Percentiles rank a stretch among this genome's conserved stretches.
Conservation (phyloP, 1,140 invertebrate genomes). For the Apis laboriosa region DNA sequence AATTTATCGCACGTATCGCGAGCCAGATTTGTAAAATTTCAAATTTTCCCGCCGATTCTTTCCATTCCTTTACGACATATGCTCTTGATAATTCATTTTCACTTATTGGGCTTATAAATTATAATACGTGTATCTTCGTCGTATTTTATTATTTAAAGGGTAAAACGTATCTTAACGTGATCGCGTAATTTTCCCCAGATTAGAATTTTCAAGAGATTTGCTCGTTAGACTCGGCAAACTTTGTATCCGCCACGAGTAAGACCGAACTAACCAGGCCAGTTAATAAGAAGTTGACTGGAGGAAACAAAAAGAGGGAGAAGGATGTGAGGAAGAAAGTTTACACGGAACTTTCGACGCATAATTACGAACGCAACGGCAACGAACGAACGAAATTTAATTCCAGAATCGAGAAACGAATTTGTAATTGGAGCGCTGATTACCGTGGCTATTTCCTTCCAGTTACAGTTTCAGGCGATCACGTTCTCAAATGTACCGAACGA, state of each 20-base stretch:
- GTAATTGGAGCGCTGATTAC: constrained; percentile 45
- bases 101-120: too few relatives aligned
- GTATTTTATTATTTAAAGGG: not conserved
- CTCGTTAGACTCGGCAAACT: constrained; percentile 53
- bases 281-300: constrained; percentile 52
- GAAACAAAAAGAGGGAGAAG: constrained; percentile 29
- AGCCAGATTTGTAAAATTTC: too few relatives aligned
- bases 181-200: constrained; percentile 2
- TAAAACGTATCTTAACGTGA: not conserved
- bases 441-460: not conserved
- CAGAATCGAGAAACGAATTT: constrained; percentile 47
- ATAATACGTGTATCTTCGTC: too few relatives aligned
- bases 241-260: constrained; percentile 55
- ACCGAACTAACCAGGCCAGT: constrained; percentile 43
- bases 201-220: constrained; percentile 42
- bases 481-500: too few relatives aligned
- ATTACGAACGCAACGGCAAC: constrained; percentile 54
- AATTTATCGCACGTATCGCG: too few relatives aligned
- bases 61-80: too few relatives aligned
- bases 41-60: too few relatives aligned
- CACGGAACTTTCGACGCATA: constrained; percentile 56
- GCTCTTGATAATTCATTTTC: too few relatives aligned
- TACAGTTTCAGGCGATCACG: not conserved
- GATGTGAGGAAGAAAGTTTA: constrained; percentile 47
- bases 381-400: constrained; percentile 55